phyloP scores from a whole-genome alignment of 2,113 vertebrate genomes.

The Oostethus manadensis region DNA sequence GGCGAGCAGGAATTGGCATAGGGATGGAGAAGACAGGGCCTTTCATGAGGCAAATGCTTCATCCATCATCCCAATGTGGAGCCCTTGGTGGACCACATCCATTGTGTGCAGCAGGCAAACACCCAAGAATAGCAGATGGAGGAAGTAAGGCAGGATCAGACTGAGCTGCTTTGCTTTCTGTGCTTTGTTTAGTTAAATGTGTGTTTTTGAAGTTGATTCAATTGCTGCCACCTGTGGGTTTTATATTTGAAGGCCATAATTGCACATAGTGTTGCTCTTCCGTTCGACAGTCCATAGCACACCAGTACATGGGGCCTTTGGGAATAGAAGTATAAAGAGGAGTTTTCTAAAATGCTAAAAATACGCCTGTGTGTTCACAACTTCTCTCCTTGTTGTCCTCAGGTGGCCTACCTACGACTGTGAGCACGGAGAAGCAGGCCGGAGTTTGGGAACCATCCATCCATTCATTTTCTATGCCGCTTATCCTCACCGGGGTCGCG shows the following conservation, averaged over 20 bases:
- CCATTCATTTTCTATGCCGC: too few relatives aligned
- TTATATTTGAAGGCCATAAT: conserved; percentile 9
- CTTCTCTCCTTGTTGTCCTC: conserved; percentile 11
- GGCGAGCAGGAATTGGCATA: conserved; percentile 47
- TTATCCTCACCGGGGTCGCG: too few relatives aligned
- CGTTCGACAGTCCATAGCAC: background rate
- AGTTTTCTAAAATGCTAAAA: conserved; percentile 7
- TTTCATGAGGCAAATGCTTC: conserved; percentile 64
- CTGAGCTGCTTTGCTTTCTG: background rate
- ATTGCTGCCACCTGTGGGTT: conserved; percentile 38
- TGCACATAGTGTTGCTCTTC: background rate
- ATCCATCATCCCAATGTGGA: conserved; percentile 65
- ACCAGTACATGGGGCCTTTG: background rate
- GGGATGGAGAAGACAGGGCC: conserved; percentile 48
- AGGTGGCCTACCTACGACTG: conserved; percentile 66
- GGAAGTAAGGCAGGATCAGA: conserved; percentile 1
- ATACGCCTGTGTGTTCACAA: background rate
- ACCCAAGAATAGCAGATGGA: conserved; percentile 64
- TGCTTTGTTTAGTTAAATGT: background rate
- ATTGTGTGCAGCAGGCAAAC: conserved; percentile 56
- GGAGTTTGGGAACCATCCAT: too few relatives aligned
- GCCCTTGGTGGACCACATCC: conserved; percentile 50
- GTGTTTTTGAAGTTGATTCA: conserved; percentile 4
- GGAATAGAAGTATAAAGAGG: background rate
- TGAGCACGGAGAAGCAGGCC: conserved; percentile 27